Base-by-base conservation (phyloP, 2,797 vertebrate genomes). In the Propithecus perrieri region DNA sequence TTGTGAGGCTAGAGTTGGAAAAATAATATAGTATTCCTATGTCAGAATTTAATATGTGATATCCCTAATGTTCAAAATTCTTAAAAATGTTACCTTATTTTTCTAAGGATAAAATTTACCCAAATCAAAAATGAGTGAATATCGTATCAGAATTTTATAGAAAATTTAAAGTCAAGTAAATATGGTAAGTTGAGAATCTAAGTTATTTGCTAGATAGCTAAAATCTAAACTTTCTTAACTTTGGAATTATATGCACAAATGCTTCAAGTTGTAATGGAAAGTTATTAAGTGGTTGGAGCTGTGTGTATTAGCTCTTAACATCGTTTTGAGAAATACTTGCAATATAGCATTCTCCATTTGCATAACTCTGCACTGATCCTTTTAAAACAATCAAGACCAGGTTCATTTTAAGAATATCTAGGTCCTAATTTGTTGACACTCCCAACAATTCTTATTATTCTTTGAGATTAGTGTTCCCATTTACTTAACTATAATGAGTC, bases 381-480 rank as follows among this genome's bases (percentile, higher is more conserved):
- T 92, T 89, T 57, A 80, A 96, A 91, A 78, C 10, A 93, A 71
- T 85, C 41, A 95, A 61, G 61, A 55, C 26, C 15, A 88, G 15
- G 61, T 86, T 33, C 18, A 38, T 65, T 89, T 86, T 79, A 30
- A 33, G 20, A 84, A 33, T 3, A 78, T n/a, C 6, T 41, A 28
- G 22, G 48, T 89, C 43, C 43, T 75, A 79, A 79, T 65, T 69
- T 67, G 18, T 65, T 89, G 41, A 76, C n/a, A 55, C 4, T 12
- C 57, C 89, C 41, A 92, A 61, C 67, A 89, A 69, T 76, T 72
- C 10, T 26, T 61, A 61, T 43, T 79, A 83, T 33, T 63, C 4
- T 78, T 75, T 85, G 41, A 89, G 38, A 89, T 78, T 71, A 74
- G 28, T 76, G 26, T 33, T 83, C 35, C 20, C 38, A 41, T 71